phyloP scores from a whole-genome alignment of 2,888 invertebrate genomes.

The Cosmia pyralina region DNA sequence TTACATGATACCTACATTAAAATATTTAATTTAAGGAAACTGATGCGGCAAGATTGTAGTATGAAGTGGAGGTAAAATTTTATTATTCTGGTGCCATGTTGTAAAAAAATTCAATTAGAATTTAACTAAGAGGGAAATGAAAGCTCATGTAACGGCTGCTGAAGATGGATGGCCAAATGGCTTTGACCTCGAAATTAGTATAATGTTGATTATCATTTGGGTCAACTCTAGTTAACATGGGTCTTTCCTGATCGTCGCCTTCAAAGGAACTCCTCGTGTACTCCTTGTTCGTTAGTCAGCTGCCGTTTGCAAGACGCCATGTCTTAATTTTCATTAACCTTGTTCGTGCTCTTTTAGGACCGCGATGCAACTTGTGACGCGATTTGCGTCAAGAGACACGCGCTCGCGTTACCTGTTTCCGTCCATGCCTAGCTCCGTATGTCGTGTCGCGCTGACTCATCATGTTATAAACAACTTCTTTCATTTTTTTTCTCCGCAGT shows the following conservation, averaged over 20 bases:
- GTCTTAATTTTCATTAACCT: neutral
- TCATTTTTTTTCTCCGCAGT: neutral
- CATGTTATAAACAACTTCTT: neutral
- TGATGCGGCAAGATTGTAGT: neutral
- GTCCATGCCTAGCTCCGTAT: neutral
- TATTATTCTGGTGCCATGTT: neutral
- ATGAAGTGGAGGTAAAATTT: neutral
- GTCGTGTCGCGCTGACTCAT: neutral
- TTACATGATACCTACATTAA: constrained; percentile 30
- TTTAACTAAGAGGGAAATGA: neutral
- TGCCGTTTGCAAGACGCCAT: neutral
- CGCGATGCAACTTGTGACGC: neutral
- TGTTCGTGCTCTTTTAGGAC: too few relatives aligned
- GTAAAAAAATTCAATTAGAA: constrained; percentile 4
- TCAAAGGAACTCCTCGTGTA: neutral
- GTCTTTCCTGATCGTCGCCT: neutral
- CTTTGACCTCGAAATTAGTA: neutral
- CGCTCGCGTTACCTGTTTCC: neutral
- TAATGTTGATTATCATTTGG: constrained; percentile 11
- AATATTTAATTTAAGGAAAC: constrained; percentile 31
- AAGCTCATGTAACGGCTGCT: neutral
- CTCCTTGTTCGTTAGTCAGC: neutral
- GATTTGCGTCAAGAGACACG: neutral
- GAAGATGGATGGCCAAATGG: constrained; percentile 5
- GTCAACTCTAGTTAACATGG: constrained; percentile 18